phyloP scores from a whole-genome alignment of 1,140 invertebrate species.

The Drosophila fuyamai region DNA sequence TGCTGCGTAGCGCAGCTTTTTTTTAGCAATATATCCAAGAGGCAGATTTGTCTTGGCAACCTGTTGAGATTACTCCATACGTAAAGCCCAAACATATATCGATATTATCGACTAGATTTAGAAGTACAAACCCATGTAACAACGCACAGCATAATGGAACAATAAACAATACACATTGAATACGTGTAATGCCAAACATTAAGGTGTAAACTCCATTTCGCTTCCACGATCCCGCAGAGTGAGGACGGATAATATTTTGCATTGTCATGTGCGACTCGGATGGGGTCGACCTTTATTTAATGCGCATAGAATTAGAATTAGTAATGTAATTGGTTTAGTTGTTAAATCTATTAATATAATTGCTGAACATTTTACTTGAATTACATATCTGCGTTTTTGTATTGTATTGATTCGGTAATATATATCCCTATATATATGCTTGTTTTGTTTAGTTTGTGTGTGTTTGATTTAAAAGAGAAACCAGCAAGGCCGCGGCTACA shows the following conservation, averaged over 20 bases:
- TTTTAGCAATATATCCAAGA: conserved; percentile 41
- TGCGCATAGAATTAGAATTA: conserved; percentile 80
- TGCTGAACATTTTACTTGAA: conserved; percentile 79
- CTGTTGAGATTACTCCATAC: conserved; percentile 34
- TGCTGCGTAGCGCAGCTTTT: conserved; percentile 49
- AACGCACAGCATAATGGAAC: conserved; percentile 54
- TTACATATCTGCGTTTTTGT: conserved; percentile 62
- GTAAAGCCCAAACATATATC: conserved; percentile 35
- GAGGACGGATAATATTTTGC: conserved; percentile 22
- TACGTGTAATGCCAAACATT: conserved; percentile 17
- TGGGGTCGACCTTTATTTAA: conserved; percentile 72
- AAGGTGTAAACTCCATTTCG: conserved; percentile 6
- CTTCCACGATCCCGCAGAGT: neutral
- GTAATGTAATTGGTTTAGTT: conserved; percentile 75
- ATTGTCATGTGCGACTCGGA: conserved; percentile 60
- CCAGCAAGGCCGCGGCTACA: conserved; percentile 42
- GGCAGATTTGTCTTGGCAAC: conserved; percentile 28
- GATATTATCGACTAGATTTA: conserved; percentile 57
- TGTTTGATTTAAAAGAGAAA: conserved; percentile 52
- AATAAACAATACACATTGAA: conserved; percentile 45
- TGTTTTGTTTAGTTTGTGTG: conserved; percentile 44
- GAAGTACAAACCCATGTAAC: conserved; percentile 56
- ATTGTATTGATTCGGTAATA: conserved; percentile 59
- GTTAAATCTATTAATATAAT: conserved; percentile 80
- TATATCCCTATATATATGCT: conserved; percentile 52